Evolutionary conservation across 2,888 invertebrate species (phyloP), one percentile per base, ranked within the genome.

Genomic region (Lacanobia wlatinum): DNA sequence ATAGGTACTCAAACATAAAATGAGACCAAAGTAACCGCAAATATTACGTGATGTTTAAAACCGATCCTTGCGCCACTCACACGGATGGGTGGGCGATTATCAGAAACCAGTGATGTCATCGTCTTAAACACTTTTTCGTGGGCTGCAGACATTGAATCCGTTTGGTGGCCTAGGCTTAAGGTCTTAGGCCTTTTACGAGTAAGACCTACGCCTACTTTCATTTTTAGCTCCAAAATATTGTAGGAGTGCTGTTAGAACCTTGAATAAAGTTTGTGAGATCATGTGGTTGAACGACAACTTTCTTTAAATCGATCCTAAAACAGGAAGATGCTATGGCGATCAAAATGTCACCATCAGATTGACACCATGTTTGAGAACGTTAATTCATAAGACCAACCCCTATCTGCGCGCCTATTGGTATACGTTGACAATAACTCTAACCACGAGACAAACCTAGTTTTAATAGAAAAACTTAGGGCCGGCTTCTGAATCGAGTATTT

Each of bases 91-190:
- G 84, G 86, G 84, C 86, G 84, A 80, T 76, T 71, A 76, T 74
- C 84, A 78, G 86, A 76, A 82, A 43, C 65, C 65, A 63, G 62
- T 85, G 84, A 85, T 86, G 77, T 85, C 84, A 85, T 74, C 60
- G 40, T 40, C 21, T 56, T 50, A 68, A 82, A 70, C 69, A 71
- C 66, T 63, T 85, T 61, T 59, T 69, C 66, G 75, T 79, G 76
- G 73, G 77, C 69, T 68, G 78, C 46, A 70, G 68, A 62, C 63
- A 69, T 78, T 60, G 70, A 65, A 71, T 70, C 61, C 60, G 60
- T 72, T 73, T 64, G 46, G 55, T 16, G 63, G 21, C 65, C 68
- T 81, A 73, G 74, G 61, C 58, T 75, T 80, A 73, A 83, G 70
- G 80, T 55, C 64, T 71, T 80, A 72, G 73, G 55, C 53, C 67